Evolutionary conservation across 2,888 invertebrate genomes (phyloP).

Genomic region (Eurois occulta): DNA sequence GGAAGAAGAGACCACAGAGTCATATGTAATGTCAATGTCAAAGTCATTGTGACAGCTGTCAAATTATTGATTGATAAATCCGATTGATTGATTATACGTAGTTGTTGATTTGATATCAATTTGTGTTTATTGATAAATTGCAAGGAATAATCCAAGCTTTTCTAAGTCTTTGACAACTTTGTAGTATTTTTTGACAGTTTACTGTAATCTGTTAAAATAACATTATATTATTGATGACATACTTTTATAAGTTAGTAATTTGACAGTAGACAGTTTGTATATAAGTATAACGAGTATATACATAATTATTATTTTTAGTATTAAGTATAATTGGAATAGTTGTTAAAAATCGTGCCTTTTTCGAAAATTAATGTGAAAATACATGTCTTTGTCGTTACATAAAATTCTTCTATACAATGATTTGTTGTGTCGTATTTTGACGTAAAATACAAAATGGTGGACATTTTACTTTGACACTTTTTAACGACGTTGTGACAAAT

Average conservation of each 20-base stretch:
- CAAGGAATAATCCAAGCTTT: neutral
- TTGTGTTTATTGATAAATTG: neutral
- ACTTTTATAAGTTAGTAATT: conserved; percentile 13
- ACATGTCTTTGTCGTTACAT: conserved; percentile 57
- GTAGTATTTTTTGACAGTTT: conserved; percentile 27
- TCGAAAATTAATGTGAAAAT: conserved; percentile 46
- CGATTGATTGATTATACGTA: conserved; percentile 5
- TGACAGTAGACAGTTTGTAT: conserved; percentile 50
- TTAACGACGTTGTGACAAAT: neutral
- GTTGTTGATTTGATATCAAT: conserved; percentile 11
- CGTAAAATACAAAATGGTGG: conserved; percentile 31
- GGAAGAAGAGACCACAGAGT: conserved; percentile 90
- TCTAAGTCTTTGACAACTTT: neutral
- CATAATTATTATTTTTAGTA: conserved; percentile 28
- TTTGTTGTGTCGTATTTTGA: conserved; percentile 13
- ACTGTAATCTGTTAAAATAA: conserved; percentile 35
- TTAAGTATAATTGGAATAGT: conserved; percentile 49
- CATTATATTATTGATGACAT: conserved; percentile 1
- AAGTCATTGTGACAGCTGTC: conserved; percentile 42
- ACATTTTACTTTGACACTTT: conserved; percentile 19
- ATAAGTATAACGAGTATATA: conserved; percentile 49
- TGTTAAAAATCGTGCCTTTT: conserved; percentile 74
- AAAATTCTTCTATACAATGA: conserved; percentile 24
- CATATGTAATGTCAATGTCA: conserved; percentile 84
- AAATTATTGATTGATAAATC: conserved; percentile 34